phyloP scores from a whole-genome alignment of 1,140 invertebrate genomes.

The Drosophila albomicans region DNA sequence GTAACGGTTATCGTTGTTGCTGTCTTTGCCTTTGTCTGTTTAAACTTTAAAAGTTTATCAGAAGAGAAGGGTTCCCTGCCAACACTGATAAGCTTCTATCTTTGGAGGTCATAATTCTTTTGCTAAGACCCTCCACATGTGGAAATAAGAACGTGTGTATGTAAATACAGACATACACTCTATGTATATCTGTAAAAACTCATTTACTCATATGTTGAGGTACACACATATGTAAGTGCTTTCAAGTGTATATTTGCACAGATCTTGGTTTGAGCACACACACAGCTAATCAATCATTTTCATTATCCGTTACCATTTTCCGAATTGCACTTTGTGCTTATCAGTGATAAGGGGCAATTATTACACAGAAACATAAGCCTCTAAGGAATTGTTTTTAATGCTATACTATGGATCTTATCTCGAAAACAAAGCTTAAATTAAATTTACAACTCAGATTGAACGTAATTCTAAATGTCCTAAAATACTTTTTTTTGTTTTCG shows the following conservation, averaged over 20 bases:
- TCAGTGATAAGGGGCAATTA: slow-evolving; percentile 4
- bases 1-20: slow-evolving; percentile 17
- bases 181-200: slow-evolving; percentile 13
- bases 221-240: slow-evolving; percentile 13
- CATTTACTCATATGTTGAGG: slow-evolving; percentile 8
- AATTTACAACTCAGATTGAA: neutral
- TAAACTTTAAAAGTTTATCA: slow-evolving; percentile 50
- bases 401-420: neutral
- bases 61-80: slow-evolving; percentile 34
- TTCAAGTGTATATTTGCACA: slow-evolving; percentile 5
- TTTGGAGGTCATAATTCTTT: slow-evolving; percentile 58
- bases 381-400: neutral
- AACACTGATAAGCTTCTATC: slow-evolving; percentile 58
- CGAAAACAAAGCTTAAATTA: too few species aligned
- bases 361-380: neutral
- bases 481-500: too few species aligned
- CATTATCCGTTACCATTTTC: slow-evolving; percentile 3
- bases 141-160: slow-evolving; percentile 6
- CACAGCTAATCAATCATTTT: slow-evolving; percentile 18
- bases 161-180: neutral
- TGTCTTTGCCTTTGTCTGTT: slow-evolving; percentile 15
- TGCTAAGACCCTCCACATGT: slow-evolving; percentile 29
- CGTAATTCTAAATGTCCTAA: neutral
- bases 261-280: slow-evolving; percentile 8
- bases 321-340: slow-evolving; percentile 15